Conservation (phyloP, 2,797 vertebrate genomes). For the Acanthornis magna region DNA sequence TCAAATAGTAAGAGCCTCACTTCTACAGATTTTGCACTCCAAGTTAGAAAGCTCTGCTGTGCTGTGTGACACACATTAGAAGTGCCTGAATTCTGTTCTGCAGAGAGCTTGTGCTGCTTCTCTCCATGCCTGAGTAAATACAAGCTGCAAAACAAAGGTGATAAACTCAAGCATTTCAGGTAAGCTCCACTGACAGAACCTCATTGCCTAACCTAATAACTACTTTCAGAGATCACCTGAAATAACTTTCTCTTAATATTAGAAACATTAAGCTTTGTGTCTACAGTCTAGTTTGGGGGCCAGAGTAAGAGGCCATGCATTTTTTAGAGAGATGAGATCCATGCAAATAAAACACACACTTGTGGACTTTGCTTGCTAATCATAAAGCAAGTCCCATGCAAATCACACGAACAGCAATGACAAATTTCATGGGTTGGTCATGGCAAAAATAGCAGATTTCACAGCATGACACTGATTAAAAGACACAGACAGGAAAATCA, state of each 20-base stretch:
- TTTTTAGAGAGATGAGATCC: neutral
- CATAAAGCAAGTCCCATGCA: slow-evolving; percentile 42
- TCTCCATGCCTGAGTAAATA: neutral
- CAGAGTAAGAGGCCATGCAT: neutral
- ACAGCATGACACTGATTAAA: slow-evolving; percentile 68
- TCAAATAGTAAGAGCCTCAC: neutral
- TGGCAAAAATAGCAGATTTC: slow-evolving; percentile 71
- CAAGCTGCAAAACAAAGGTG: neutral
- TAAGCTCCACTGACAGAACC: neutral
- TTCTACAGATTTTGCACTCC: neutral
- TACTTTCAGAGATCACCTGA: neutral
- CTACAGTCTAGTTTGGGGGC: neutral
- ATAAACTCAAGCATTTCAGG: neutral
- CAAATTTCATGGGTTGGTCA: slow-evolving; percentile 73
- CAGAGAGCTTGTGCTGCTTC: neutral
- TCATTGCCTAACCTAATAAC: neutral
- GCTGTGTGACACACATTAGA: neutral
- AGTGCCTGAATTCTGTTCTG: neutral
- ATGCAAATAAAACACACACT: neutral
- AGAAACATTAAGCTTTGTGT: neutral
- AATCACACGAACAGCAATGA: slow-evolving; percentile 59
- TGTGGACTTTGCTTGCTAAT: slow-evolving; percentile 3
- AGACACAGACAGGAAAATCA: slow-evolving; percentile 32
- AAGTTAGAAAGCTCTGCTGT: neutral
- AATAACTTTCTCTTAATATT: neutral